Conservation (phyloP, 1,140 invertebrate species). For the Scaptomyza hsui region DNA sequence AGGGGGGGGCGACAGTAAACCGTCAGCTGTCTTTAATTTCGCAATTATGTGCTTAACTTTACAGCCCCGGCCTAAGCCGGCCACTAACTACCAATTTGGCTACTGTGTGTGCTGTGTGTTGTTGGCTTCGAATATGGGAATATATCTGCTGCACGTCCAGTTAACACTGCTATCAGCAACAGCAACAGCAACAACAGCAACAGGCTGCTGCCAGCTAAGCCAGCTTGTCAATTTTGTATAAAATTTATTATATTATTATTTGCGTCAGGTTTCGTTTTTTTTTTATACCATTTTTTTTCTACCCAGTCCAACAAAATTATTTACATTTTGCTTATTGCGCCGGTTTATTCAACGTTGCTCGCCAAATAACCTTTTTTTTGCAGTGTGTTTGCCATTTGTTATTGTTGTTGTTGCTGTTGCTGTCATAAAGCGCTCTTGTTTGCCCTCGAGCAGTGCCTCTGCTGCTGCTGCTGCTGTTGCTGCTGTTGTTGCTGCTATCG, state of each 20-base stretch:
- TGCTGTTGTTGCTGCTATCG: conserved; percentile 52
- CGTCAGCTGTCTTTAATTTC: conserved; percentile 72
- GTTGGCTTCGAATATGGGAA: conserved; percentile 32
- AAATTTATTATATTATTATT: conserved; percentile 83
- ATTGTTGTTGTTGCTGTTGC: conserved; percentile 30
- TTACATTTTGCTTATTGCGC: conserved; percentile 77
- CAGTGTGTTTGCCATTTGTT: conserved; percentile 29
- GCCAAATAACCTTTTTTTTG: conserved; percentile 44
- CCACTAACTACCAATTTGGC: conserved; percentile 68
- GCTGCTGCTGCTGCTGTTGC: conserved; percentile 19
- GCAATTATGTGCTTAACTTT: conserved; percentile 80
- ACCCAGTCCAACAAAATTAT: conserved; percentile 57
- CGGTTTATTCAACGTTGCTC: conserved; percentile 18
- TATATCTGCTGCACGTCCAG: conserved; percentile 11
- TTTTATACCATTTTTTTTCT: conserved; percentile 15
- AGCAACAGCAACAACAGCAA: conserved; percentile 15
- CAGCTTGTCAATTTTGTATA: conserved; percentile 79
- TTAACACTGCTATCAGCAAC: conserved; percentile 36
- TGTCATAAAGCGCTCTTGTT: conserved; percentile 73
- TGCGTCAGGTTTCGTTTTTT: conserved; percentile 66
- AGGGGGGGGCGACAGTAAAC: conserved; percentile 1
- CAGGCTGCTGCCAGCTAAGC: conserved; percentile 64
- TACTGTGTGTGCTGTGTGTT: conserved; percentile 51
- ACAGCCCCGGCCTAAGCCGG: conserved; percentile 57
- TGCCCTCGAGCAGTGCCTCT: conserved; percentile 59